Evolutionary conservation across 2,797 vertebrate species (phyloP).

Genomic region (Bothrops alternatus): DNA sequence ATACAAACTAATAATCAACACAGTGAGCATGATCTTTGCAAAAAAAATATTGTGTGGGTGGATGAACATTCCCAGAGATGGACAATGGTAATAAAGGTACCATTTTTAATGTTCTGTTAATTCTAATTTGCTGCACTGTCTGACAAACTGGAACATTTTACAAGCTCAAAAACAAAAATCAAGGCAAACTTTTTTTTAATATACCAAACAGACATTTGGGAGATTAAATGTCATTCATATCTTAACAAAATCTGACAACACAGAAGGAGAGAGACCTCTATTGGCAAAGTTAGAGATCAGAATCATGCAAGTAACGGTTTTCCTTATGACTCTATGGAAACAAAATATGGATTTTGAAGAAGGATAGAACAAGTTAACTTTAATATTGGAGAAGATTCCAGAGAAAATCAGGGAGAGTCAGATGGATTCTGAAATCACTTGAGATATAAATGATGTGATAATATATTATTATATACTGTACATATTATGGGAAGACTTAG

Average conservation of each 20-base stretch:
- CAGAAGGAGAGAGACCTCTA: conserved; percentile 18
- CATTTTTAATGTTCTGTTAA: background rate
- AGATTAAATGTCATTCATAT: conserved; percentile 38
- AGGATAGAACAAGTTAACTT: background rate
- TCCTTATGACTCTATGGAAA: background rate
- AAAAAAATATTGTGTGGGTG: background rate
- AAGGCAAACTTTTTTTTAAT: conserved; percentile 5
- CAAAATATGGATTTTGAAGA: background rate
- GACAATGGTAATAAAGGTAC: background rate
- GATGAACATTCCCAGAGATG: background rate
- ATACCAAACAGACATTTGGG: conserved; percentile 15
- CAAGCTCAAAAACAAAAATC: conserved; percentile 1
- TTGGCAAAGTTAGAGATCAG: background rate
- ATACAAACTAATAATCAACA: background rate
- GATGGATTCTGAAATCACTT: background rate
- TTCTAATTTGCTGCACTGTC: background rate
- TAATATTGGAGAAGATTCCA: background rate
- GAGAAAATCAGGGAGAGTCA: background rate
- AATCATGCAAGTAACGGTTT: background rate
- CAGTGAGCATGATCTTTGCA: too few relatives aligned
- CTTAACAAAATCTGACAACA: conserved; percentile 36
- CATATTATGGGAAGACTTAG: background rate
- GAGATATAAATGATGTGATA: background rate
- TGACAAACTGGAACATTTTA: background rate
- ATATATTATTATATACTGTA: background rate